Conservation (phyloP, 2,797 vertebrate genomes). For the Ataeniobius toweri region DNA sequence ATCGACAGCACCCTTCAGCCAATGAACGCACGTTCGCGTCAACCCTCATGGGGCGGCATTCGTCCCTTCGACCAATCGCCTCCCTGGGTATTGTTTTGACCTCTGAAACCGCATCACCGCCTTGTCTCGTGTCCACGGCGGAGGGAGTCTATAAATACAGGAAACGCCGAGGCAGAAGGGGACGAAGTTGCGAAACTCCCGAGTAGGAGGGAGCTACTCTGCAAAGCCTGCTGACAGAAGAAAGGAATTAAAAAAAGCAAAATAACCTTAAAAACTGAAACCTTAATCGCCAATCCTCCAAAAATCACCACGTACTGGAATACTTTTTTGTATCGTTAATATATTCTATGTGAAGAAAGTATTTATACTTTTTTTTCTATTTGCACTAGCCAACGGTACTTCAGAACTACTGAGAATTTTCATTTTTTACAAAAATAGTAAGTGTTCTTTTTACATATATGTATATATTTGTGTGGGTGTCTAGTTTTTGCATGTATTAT, state of each 20-base stretch:
- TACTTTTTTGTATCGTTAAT: constrained; percentile 78
- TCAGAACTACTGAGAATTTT: constrained; percentile 80
- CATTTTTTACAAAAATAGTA: constrained; percentile 75
- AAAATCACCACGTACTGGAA: constrained; percentile 77
- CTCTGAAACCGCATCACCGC: constrained; percentile 81
- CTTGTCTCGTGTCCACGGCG: constrained; percentile 81
- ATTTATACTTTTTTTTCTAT: constrained; percentile 79
- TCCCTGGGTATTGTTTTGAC: constrained; percentile 78
- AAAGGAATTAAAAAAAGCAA: constrained; percentile 23
- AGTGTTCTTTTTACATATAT: constrained; percentile 59
- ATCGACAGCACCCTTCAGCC: constrained; percentile 42
- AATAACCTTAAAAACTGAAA: constrained; percentile 64
- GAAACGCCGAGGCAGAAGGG: constrained; percentile 49
- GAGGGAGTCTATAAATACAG: constrained; percentile 85
- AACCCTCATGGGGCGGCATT: constrained; percentile 28
- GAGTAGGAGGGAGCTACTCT: constrained; percentile 72
- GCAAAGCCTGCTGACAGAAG: constrained; percentile 70
- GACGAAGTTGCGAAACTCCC: constrained; percentile 84
- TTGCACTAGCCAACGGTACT: constrained; percentile 84
- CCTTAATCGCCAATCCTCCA: constrained; percentile 64
- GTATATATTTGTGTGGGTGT: background rate
- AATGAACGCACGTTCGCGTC: constrained; percentile 40
- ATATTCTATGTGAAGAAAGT: constrained; percentile 80
- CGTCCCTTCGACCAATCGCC: constrained; percentile 52
- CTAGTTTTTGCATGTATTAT: constrained; percentile 1